Percentiles rank a stretch among this genome's conserved stretches.
These are phyloP conservation scores for Phyllotreta cruciferae DNA, from an alignment of 2,888 invertebrate genomes.

Conservation along the genomic window DNA sequence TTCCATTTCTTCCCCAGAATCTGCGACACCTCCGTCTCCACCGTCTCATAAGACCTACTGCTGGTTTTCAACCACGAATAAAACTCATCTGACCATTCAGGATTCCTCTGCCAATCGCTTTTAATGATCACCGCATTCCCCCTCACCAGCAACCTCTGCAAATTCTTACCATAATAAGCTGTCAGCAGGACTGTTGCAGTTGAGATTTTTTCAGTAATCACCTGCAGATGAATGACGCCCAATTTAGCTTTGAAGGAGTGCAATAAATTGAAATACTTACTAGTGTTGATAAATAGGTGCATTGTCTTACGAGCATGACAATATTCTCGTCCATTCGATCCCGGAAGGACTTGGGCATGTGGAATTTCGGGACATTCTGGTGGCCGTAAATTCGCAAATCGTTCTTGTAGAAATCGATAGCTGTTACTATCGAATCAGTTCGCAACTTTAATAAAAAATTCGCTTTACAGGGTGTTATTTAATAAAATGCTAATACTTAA, in stretches of 20 bases:
- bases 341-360: constrained; percentile 71
- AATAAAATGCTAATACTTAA: no score
- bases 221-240: constrained; percentile 57
- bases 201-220: constrained; percentile 78
- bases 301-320: constrained; percentile 71
- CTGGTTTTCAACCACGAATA: constrained; percentile 70
- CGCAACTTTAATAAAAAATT: constrained; percentile 58
- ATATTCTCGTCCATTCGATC: constrained; percentile 74
- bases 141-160: constrained; percentile 70
- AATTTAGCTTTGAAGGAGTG: background rate
- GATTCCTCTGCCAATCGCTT: constrained; percentile 72
- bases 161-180: constrained; percentile 69
- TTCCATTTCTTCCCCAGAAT: constrained; percentile 73
- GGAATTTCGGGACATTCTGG: constrained; percentile 71
- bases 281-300: constrained; percentile 72
- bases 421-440: constrained; percentile 63
- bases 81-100: constrained; percentile 73
- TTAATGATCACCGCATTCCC: constrained; percentile 75
- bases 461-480: no score
- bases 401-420: constrained; percentile 69
- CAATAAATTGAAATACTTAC: constrained; percentile 58
- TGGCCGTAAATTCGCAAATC: constrained; percentile 73
- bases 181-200: constrained; percentile 77
- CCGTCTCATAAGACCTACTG: constrained; percentile 69
- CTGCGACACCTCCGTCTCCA: constrained; percentile 73